Evolutionary conservation across 2,113 vertebrate genomes (phyloP).

Genomic region (Apaloderma vittatum): DNA sequence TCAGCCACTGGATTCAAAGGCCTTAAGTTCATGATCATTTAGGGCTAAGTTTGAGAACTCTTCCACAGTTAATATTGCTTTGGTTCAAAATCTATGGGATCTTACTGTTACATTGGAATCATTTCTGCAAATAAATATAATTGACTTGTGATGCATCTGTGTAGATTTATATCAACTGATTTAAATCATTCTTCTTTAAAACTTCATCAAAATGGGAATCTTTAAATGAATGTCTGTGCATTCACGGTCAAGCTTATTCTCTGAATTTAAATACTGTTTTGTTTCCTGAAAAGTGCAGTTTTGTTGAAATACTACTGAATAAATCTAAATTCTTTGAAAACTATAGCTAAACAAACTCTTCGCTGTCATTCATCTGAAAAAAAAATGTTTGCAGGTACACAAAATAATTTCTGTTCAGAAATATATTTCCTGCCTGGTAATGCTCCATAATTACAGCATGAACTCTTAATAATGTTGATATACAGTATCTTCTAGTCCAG

Average conservation of each 20-base stretch:
- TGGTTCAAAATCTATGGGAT: neutral
- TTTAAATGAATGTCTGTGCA: neutral
- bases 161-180: neutral
- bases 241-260: neutral
- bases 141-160: neutral
- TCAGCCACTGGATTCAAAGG: neutral
- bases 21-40: neutral
- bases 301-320: neutral
- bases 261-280: neutral
- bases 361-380: neutral
- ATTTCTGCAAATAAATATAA: neutral
- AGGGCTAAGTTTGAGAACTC: neutral
- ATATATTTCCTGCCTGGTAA: neutral
- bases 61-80: neutral
- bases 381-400: neutral
- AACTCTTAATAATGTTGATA: slow-evolving; percentile 22
- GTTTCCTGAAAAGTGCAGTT: neutral
- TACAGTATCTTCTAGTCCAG: neutral
- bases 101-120: neutral
- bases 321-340: neutral
- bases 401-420: neutral
- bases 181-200: neutral
- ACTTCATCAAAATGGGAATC: neutral
- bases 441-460: neutral
- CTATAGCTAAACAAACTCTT: neutral